Percentiles rank a stretch among this genome's conserved stretches.
These are phyloP conservation scores for Melanotaenia pygmaea DNA, from an alignment of 2,797 vertebrate genomes.

Conservation along the genomic window DNA sequence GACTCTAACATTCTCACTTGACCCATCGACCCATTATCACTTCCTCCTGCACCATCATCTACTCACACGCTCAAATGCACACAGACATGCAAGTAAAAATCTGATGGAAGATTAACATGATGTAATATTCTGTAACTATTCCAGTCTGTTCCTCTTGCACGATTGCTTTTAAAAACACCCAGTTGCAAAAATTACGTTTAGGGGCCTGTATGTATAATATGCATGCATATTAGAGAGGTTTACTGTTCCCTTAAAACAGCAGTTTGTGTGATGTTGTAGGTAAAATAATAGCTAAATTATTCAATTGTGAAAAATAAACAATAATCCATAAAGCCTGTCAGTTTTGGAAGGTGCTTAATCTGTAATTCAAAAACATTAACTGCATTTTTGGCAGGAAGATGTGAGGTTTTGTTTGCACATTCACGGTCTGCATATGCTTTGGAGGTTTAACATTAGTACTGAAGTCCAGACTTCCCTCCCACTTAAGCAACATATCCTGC, in stretches of 20 bases:
- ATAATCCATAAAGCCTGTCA: conserved; percentile 40
- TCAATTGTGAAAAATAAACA: conserved; percentile 25
- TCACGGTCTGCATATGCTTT: conserved; percentile 13
- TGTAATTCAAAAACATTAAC: conserved; percentile 20
- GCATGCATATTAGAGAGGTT: conserved; percentile 37
- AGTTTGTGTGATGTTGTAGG: conserved; percentile 28
- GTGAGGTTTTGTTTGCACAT: conserved; percentile 14
- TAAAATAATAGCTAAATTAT: conserved; percentile 51
- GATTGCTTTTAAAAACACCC: conserved; percentile 45
- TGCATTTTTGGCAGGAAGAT: conserved; percentile 2
- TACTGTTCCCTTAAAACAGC: conserved; percentile 42
- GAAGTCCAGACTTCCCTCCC: conserved; percentile 24
- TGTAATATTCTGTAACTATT: conserved; percentile 77
- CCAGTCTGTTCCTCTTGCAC: conserved; percentile 45
- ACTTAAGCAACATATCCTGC: conserved; percentile 23
- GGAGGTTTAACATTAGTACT: conserved; percentile 22
- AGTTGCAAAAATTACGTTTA: conserved; percentile 21
- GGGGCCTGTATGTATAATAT: conserved; percentile 18
- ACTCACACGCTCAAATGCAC: conserved; percentile 6
- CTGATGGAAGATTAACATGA: conserved; percentile 58
- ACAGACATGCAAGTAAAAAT: conserved; percentile 33
- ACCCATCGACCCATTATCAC: conserved; percentile 50
- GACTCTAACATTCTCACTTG: conserved; percentile 29
- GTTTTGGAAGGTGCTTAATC: conserved; percentile 26
- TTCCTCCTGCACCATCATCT: conserved; percentile 30